phyloP scores from a whole-genome alignment of 2,797 vertebrate species.

The Leontopithecus rosalia region DNA sequence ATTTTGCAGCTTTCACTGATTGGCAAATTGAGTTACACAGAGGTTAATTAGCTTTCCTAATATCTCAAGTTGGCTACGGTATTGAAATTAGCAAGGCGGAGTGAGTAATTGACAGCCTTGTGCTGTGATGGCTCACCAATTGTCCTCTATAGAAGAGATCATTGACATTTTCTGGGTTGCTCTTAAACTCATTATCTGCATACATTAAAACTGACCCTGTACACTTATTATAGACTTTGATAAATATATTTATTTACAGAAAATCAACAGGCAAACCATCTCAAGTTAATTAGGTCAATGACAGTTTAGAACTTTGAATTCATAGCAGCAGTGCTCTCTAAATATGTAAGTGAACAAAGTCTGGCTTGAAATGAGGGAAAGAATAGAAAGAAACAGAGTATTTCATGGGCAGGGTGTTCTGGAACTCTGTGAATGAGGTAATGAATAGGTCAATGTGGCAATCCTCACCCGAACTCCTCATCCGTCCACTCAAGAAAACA shows the following conservation, averaged over 20 bases:
- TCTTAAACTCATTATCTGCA: neutral
- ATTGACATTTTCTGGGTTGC: neutral
- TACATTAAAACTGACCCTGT: rapidly evolving
- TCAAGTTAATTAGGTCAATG: neutral
- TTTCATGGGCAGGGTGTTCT: rapidly evolving
- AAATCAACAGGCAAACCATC: neutral
- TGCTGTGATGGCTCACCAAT: rapidly evolving
- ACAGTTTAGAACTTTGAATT: neutral
- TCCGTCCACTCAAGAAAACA: neutral
- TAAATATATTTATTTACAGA: neutral
- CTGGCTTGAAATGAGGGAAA: rapidly evolving
- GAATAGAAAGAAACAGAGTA: rapidly evolving
- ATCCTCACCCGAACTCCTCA: rapidly evolving
- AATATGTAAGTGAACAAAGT: neutral
- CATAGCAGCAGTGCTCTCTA: rapidly evolving
- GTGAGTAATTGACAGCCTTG: neutral
- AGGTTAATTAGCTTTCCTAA: slow-evolving; percentile 15
- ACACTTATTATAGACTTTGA: rapidly evolving
- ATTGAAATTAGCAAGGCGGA: neutral
- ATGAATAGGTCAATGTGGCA: rapidly evolving
- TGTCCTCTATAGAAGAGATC: neutral
- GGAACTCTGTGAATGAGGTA: rapidly evolving
- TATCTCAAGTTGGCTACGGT: neutral
- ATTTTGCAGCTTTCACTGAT: neutral
- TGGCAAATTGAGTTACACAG: neutral